Percentiles rank a stretch among this genome's conserved stretches.
These are phyloP conservation scores for Lemur catta DNA, from an alignment of 2,797 vertebrate genomes.

Conservation along the genomic window DNA sequence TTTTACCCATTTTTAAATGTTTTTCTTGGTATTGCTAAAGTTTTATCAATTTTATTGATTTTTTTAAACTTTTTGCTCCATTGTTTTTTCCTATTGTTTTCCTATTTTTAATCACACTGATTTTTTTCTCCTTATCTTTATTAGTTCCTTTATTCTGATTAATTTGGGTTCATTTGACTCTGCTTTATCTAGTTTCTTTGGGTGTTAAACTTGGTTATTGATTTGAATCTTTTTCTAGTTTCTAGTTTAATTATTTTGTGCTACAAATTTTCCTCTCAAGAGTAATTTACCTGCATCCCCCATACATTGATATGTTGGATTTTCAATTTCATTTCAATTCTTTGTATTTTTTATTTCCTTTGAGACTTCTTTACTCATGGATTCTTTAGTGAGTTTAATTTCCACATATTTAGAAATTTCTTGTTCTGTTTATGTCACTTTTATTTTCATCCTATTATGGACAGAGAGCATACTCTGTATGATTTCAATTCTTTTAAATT, in stretches of 20 bases:
- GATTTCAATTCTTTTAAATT: background rate
- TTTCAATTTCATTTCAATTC: background rate
- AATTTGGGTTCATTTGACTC: background rate
- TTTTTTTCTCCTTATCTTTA: background rate
- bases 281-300: background rate
- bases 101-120: background rate
- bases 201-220: background rate
- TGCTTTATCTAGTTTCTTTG: background rate
- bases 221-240: background rate
- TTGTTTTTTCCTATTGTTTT: background rate
- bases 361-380: background rate
- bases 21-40: background rate
- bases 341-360: background rate
- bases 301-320: background rate
- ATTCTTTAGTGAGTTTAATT: background rate
- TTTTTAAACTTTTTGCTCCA: background rate
- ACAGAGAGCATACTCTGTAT: background rate
- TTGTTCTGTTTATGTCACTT: background rate
- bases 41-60: background rate
- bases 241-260: background rate
- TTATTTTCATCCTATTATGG: background rate
- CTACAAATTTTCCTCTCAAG: background rate
- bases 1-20: background rate
- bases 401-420: background rate
- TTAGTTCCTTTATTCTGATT: background rate